phyloP scores from a whole-genome alignment of 2,888 invertebrate genomes.

The Dugesia japonica region DNA sequence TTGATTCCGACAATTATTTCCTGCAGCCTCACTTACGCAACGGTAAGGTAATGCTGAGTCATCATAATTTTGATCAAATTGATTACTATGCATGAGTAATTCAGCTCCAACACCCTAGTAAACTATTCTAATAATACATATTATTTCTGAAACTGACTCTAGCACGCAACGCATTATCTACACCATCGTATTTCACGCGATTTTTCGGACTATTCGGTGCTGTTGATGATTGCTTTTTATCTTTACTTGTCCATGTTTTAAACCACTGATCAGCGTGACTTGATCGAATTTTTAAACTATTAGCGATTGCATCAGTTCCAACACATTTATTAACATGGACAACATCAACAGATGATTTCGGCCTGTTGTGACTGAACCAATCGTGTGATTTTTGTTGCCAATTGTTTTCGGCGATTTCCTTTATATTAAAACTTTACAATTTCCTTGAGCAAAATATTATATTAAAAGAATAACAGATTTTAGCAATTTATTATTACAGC shows the following conservation, averaged over 20 bases:
- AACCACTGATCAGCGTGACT: conserved; percentile 28
- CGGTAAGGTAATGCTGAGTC: background rate
- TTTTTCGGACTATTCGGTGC: background rate
- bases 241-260: background rate
- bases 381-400: background rate
- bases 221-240: background rate
- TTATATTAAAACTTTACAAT: too few relatives aligned
- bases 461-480: too few relatives aligned
- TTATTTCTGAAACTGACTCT: background rate
- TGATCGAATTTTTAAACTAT: background rate
- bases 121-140: background rate
- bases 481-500: too few relatives aligned
- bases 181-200: background rate
- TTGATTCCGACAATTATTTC: background rate
- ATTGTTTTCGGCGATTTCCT: conserved; percentile 15
- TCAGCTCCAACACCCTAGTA: background rate
- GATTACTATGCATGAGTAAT: background rate
- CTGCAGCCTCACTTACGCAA: background rate
- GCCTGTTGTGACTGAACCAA: conserved; percentile 21
- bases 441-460: too few relatives aligned
- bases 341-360: background rate
- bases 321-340: background rate
- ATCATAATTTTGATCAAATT: background rate
- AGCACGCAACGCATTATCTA: background rate
- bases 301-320: background rate